Evolutionary conservation across 2,113 vertebrate genomes (phyloP).

Genomic region (Mormyrus lacerda): DNA sequence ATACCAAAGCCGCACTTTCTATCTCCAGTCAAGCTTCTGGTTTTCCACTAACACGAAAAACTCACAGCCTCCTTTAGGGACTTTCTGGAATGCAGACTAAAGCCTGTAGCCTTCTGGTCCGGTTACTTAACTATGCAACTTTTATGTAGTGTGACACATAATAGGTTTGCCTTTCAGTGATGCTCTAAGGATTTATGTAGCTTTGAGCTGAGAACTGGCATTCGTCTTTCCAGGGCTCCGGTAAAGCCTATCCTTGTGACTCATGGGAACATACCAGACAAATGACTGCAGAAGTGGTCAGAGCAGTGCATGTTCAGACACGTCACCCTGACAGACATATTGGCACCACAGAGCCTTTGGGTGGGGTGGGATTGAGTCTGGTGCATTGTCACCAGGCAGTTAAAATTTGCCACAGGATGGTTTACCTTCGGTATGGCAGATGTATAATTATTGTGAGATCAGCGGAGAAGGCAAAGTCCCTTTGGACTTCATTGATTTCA

Average conservation of each 20-base stretch:
- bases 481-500: neutral
- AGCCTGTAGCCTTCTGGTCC: neutral
- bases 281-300: neutral
- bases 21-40: neutral
- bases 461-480: neutral
- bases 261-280: neutral
- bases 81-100: neutral
- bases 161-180: neutral
- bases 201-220: neutral
- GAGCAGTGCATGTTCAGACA: neutral
- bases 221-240: neutral
- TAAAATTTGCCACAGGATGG: neutral
- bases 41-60: neutral
- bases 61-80: neutral
- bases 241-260: neutral
- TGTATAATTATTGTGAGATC: neutral
- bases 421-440: neutral
- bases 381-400: neutral
- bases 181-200: neutral
- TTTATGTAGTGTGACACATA: neutral
- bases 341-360: neutral
- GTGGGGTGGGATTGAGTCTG: neutral
- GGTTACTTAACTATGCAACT: neutral
- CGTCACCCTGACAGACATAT: neutral
- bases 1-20: neutral